Conservation (phyloP, 1,140 invertebrate species). For the Drosophila lacertosa region DNA sequence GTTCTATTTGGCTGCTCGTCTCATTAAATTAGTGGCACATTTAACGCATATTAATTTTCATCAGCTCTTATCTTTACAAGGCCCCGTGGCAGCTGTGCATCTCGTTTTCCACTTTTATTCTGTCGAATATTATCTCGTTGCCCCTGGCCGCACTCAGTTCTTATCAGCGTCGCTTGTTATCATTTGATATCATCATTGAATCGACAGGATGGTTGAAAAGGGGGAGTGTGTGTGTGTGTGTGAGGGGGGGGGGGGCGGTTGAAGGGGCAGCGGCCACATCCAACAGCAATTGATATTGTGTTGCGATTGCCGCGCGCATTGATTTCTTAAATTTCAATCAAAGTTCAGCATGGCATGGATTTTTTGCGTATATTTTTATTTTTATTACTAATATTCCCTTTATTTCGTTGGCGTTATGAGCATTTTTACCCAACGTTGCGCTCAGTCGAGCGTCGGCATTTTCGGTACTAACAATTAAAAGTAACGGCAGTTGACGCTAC, state of each 20-base stretch:
- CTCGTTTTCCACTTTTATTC: not conserved
- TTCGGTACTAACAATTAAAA: slow-evolving; percentile 75
- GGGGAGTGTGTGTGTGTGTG: too few species aligned
- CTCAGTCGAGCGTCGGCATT: slow-evolving; percentile 50
- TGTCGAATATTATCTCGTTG: not conserved
- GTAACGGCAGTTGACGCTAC: slow-evolving; percentile 57
- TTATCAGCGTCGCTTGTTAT: slow-evolving; percentile 60
- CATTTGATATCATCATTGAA: slow-evolving; percentile 35
- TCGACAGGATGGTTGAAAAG: too few species aligned
- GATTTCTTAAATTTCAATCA: slow-evolving; percentile 71
- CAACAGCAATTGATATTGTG: slow-evolving; percentile 42
- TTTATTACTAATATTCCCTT: slow-evolving; percentile 6
- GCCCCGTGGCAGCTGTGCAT: not conserved
- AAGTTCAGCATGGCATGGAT: slow-evolving; percentile 25
- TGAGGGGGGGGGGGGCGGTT: not conserved
- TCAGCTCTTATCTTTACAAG: slow-evolving; percentile 36
- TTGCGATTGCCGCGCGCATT: slow-evolving; percentile 44
- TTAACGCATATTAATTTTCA: slow-evolving; percentile 70
- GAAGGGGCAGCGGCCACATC: not conserved
- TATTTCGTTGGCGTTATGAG: slow-evolving; percentile 10
- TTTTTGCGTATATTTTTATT: slow-evolving; percentile 2
- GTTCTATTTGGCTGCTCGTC: not conserved
- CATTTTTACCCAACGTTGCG: slow-evolving; percentile 1
- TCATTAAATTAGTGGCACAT: slow-evolving; percentile 35
- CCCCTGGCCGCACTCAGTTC: slow-evolving; percentile 12